Base-by-base conservation (phyloP, 2,888 invertebrate species). In the Chesias legatella region DNA sequence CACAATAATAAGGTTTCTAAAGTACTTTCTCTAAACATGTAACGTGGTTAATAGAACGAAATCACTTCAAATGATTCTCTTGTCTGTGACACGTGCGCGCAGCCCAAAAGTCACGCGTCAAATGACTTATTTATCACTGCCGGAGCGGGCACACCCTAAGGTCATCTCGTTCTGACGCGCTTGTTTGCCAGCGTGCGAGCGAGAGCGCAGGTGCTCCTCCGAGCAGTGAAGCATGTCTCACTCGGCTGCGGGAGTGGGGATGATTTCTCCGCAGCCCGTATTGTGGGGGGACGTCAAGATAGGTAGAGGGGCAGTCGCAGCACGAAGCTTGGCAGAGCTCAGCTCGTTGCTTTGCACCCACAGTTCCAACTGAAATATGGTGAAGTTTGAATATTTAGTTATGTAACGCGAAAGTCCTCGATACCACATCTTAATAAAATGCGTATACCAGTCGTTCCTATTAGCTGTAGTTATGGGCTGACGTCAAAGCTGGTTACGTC, bases 271-370 rank as follows among this genome's bases (percentile, higher is more conserved):
- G 33, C 79, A 77, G 48, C 69, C 73, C n/a, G 77, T 47, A 29
- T 62, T 67, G 29, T 69, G 66, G 5, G 48, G 33, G 1, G 63
- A 51, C 7, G 67, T 67, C 7, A 75, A 50, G 4, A 56, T 53
- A 1, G 75, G 67, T 0, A 73, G 47, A 0, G 67, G 63, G 0
- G 63, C 57, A 0, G 43, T 58, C 0, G 72, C 63, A 0, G 64
- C 74, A 8, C 89, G 74, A 1, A 89, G 73, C 28, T 79, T 77
- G 3, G 88, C 88, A 0, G 89, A 88, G 33, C 85, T 88, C 4
- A 89, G 44, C 30, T 89, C 88, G 53, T 89, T 89, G 53, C 88
- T 84, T 51, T 88, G 86, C 26, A 89, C 88, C 89, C 89, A 89
- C 0, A 88, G 73, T 35, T 86, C 86, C 71, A 89, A 60, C 89